Percentiles rank a stretch among this genome's conserved stretches.
Evolutionary conservation across 2,113 vertebrate genomes (phyloP).

Genomic region (Myrmecobius fasciatus): DNA sequence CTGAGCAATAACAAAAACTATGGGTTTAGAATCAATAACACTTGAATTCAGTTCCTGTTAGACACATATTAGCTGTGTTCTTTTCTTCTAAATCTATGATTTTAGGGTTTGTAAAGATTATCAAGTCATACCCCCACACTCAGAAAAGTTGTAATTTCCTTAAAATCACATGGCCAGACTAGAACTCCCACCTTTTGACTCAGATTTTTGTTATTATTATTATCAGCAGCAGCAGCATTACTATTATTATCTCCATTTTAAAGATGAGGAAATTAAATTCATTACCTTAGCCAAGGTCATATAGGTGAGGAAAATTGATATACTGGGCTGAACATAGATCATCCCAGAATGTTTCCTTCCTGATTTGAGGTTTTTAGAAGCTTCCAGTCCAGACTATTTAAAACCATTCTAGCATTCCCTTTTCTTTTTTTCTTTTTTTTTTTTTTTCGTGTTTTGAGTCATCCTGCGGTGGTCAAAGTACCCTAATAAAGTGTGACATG

Average conservation of each 20-base stretch:
- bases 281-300: not conserved
- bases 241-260: not conserved
- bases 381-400: not conserved
- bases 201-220: no score
- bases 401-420: constrained; percentile 1
- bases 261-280: not conserved
- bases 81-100: not conserved
- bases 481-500: not conserved
- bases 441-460: not conserved
- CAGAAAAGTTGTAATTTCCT: not conserved
- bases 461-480: not conserved
- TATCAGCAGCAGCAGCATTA: no score
- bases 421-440: not conserved
- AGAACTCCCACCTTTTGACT: not conserved
- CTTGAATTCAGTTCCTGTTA: not conserved
- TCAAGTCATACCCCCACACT: not conserved
- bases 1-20: not conserved
- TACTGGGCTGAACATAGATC: not conserved
- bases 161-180: not conserved
- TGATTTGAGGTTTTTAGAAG: constrained; percentile 28
- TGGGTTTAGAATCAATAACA: not conserved
- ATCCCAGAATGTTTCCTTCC: not conserved
- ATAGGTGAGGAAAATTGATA: not conserved
- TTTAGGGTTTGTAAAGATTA: not conserved
- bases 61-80: not conserved